Evolutionary conservation across 2,888 invertebrate genomes (phyloP).

Genomic region (Malthinus seriepunctatus): DNA sequence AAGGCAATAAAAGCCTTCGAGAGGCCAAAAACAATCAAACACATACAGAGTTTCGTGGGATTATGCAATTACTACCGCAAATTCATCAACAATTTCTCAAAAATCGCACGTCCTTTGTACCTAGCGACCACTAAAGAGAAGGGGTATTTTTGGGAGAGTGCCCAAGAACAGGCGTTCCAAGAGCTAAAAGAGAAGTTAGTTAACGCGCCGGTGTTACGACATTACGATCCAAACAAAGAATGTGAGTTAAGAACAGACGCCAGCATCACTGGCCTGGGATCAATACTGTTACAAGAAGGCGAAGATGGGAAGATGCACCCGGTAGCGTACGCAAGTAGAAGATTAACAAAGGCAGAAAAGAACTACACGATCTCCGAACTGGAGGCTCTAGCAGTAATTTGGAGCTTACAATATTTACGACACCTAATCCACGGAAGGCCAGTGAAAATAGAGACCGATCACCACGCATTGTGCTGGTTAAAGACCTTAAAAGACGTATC

Average conservation of each 20-base stretch:
- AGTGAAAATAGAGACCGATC: conserved; percentile 25
- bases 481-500: conserved; percentile 1
- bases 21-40: conserved; percentile 8
- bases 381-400: too few species aligned
- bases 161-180: conserved; percentile 1
- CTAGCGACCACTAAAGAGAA: not conserved
- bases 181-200: conserved; percentile 5
- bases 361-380: conserved; percentile 31
- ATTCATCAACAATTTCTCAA: conserved; percentile 8
- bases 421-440: conserved; percentile 29
- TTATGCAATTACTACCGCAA: conserved; percentile 11
- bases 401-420: conserved; percentile 26
- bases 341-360: conserved; percentile 26
- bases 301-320: conserved; percentile 18
- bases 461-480: conserved; percentile 17
- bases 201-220: conserved; percentile 9
- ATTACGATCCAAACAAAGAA: conserved; percentile 13
- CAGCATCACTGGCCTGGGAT: conserved; percentile 5
- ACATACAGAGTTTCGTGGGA: conserved; percentile 11
- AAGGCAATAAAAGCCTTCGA: conserved; percentile 5
- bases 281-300: conserved; percentile 8
- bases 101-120: conserved; percentile 10
- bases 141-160: not conserved
- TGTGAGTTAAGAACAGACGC: conserved; percentile 17
- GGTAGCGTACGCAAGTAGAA: conserved; percentile 25